phyloP scores from a whole-genome alignment of 1,140 invertebrate genomes.

The Eciton burchellii region DNA sequence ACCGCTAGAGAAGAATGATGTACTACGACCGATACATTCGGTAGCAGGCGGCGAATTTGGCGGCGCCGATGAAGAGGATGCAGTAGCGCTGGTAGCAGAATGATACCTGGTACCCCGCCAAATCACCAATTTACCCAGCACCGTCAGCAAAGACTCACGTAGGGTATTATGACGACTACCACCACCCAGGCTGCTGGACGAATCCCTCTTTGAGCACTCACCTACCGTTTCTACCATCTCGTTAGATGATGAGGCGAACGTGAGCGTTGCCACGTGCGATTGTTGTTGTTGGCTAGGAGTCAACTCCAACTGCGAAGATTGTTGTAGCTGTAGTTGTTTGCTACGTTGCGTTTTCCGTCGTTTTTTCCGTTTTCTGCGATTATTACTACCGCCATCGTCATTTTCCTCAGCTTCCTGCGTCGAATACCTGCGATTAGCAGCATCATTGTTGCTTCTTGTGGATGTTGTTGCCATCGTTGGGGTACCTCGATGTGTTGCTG shows the following conservation, averaged over 20 bases:
- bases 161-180: constrained; percentile 82
- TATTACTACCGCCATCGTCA: constrained; percentile 45
- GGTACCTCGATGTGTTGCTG: constrained; percentile 42
- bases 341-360: constrained; percentile 78
- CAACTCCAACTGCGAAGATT: constrained; percentile 51
- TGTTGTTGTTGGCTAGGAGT: constrained; percentile 35
- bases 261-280: constrained; percentile 67
- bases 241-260: constrained; percentile 79
- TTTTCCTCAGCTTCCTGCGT: constrained; percentile 62
- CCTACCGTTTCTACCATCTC: constrained; percentile 79
- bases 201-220: constrained; percentile 80
- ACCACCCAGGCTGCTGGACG: constrained; percentile 82
- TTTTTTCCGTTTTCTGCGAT: constrained; percentile 77
- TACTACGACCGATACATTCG: constrained; percentile 87
- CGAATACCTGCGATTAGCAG: constrained; percentile 66
- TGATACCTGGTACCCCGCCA: constrained; percentile 86
- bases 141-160: constrained; percentile 88
- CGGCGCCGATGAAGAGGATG: constrained; percentile 77
- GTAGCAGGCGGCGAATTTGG: constrained; percentile 85
- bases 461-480: constrained; percentile 66
- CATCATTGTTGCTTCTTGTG: constrained; percentile 38
- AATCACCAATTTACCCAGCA: constrained; percentile 89
- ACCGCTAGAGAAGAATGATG: constrained; percentile 88
- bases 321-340: constrained; percentile 66
- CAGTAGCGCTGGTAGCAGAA: constrained; percentile 81